Evolutionary conservation across 2,888 invertebrate species (phyloP).

Genomic region (Cantharis rustica): DNA sequence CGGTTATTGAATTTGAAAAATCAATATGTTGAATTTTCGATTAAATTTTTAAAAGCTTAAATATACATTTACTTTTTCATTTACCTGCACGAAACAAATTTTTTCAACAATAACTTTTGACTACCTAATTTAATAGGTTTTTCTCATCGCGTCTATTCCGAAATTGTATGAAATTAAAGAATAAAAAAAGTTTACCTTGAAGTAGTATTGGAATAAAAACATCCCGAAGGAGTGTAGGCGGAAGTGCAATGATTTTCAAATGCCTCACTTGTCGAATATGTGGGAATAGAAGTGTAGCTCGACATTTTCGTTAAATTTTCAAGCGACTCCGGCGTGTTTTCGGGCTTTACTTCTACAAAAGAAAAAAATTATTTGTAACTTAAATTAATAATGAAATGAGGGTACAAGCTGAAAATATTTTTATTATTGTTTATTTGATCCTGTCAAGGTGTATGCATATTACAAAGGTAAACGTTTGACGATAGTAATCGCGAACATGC

Average conservation of each 20-base stretch:
- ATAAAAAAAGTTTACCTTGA: slow-evolving; percentile 39
- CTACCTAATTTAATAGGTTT: too few relatives aligned
- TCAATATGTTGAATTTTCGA: not conserved
- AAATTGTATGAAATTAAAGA: not conserved
- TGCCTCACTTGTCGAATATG: slow-evolving; percentile 39
- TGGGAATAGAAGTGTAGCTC: slow-evolving; percentile 39
- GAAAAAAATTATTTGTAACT: not conserved
- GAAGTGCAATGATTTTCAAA: slow-evolving; percentile 50
- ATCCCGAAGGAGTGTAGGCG: slow-evolving; percentile 48
- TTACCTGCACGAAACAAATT: not conserved
- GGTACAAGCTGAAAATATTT: not conserved
- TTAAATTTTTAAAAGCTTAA: not conserved
- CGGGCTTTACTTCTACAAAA: slow-evolving; percentile 48
- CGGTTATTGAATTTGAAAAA: not conserved
- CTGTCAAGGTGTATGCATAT: slow-evolving; percentile 21
- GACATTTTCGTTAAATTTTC: slow-evolving; percentile 47
- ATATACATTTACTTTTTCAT: not conserved
- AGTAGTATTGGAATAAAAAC: slow-evolving; percentile 48
- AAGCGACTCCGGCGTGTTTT: slow-evolving; percentile 45
- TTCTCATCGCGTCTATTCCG: too few relatives aligned
- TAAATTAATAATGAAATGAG: not conserved
- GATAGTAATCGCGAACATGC: slow-evolving; percentile 38
- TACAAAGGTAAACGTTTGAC: slow-evolving; percentile 29
- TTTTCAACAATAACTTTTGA: not conserved
- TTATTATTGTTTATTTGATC: slow-evolving; percentile 26